Conservation (phyloP, 2,113 vertebrate species). For the Charina bottae region DNA sequence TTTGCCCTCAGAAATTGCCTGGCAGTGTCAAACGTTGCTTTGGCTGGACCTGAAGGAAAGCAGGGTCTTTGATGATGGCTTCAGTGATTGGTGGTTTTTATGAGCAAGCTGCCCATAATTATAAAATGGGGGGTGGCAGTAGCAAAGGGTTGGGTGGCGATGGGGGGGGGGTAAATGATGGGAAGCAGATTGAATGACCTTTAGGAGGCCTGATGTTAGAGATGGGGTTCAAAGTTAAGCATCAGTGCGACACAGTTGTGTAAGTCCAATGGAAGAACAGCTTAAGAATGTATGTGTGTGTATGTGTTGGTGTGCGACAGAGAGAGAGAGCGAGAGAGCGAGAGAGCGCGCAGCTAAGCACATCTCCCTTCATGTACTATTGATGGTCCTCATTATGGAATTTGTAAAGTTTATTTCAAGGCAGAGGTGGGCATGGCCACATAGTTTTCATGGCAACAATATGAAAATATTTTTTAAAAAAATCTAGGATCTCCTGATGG, state of each 20-base stretch:
- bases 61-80: background rate
- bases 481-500: background rate
- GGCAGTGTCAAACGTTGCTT: background rate
- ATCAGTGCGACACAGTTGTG: background rate
- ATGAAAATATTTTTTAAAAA: background rate
- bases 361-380: background rate
- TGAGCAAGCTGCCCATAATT: background rate
- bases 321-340: background rate
- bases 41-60: background rate
- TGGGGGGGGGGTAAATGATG: background rate
- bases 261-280: background rate
- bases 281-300: background rate
- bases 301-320: too few relatives aligned
- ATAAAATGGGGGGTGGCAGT: background rate
- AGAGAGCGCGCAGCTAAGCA: background rate
- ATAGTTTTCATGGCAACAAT: background rate
- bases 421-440: background rate
- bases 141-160: background rate
- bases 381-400: background rate
- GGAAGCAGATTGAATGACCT: background rate
- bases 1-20: conserved; percentile 44
- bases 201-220: background rate
- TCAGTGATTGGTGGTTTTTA: background rate
- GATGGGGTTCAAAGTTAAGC: background rate
- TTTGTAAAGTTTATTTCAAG: background rate